Evolutionary conservation across 2,888 invertebrate genomes (phyloP).

Genomic region (Pharmacophagus antenor): DNA sequence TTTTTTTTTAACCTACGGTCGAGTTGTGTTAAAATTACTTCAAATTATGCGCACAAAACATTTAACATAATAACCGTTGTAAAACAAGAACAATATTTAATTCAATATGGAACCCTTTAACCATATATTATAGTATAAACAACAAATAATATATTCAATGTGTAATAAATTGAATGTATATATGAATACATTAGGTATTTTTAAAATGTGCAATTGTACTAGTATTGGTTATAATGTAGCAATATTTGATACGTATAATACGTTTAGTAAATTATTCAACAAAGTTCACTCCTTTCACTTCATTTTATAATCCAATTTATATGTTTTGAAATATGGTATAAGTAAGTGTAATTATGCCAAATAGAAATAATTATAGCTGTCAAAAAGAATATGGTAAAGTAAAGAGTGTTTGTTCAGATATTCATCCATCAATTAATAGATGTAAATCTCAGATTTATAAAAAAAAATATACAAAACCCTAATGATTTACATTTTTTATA

Average conservation of each 20-base stretch:
- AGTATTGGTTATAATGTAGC: conserved; percentile 46
- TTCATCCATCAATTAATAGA: too few species aligned
- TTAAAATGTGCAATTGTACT: conserved; percentile 72
- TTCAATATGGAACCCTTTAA: neutral
- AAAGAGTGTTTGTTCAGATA: too few species aligned
- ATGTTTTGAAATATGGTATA: conserved; percentile 10
- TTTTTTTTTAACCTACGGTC: too few species aligned
- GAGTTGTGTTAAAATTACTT: neutral
- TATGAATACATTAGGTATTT: conserved; percentile 48
- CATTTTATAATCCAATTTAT: neutral
- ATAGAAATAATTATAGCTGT: conserved; percentile 24
- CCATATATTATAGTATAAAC: neutral
- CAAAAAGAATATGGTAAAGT: conserved; percentile 7
- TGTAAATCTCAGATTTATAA: too few species aligned
- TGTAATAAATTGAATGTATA: conserved; percentile 40
- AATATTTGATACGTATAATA: conserved; percentile 35
- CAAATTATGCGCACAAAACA: neutral
- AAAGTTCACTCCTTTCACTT: conserved; percentile 24
- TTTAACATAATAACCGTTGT: neutral
- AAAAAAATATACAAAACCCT: too few species aligned
- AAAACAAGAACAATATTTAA: neutral
- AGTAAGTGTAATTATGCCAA: conserved; percentile 30
- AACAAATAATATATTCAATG: conserved; percentile 12
- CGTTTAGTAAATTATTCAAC: conserved; percentile 36
- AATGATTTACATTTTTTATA: too few species aligned